A percentile compares a stretch with the other conserved stretches of the same genome.
Conservation (phyloP, 2,797 vertebrate genomes). For the Darevskia mixta region DNA sequence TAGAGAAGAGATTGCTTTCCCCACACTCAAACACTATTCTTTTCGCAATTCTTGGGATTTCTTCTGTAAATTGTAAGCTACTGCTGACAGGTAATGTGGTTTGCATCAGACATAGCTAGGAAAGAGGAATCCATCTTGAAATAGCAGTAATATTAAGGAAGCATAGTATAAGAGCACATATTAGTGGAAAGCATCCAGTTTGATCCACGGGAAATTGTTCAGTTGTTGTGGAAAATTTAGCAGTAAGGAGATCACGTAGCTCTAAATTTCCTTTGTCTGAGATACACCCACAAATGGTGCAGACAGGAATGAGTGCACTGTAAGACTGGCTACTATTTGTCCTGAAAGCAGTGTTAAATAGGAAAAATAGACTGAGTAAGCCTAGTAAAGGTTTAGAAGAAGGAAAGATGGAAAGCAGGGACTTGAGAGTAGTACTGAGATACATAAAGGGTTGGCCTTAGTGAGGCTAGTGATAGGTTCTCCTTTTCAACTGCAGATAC, state of each 20-base stretch:
- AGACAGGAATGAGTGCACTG: background rate
- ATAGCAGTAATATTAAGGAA: background rate
- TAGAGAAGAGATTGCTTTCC: background rate
- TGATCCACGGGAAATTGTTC: background rate
- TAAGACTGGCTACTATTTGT: background rate
- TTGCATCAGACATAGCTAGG: background rate
- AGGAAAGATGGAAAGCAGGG: background rate
- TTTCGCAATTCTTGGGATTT: background rate
- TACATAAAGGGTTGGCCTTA: background rate
- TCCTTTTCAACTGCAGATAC: background rate
- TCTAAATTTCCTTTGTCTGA: background rate
- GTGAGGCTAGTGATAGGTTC: background rate
- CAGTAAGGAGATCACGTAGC: background rate
- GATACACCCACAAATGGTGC: background rate
- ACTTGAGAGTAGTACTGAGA: background rate
- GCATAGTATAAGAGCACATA: background rate
- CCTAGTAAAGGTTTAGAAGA: background rate
- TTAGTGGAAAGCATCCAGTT: background rate
- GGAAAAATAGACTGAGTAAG: background rate
- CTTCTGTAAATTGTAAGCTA: background rate
- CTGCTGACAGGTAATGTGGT: background rate
- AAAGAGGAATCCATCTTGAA: background rate
- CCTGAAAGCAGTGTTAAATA: background rate
- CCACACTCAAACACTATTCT: background rate
- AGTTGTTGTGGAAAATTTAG: background rate